These are phyloP conservation scores for Prosopocoilus inquinatus DNA, from an alignment of 2,888 invertebrate species.

Conservation along the genomic window DNA sequence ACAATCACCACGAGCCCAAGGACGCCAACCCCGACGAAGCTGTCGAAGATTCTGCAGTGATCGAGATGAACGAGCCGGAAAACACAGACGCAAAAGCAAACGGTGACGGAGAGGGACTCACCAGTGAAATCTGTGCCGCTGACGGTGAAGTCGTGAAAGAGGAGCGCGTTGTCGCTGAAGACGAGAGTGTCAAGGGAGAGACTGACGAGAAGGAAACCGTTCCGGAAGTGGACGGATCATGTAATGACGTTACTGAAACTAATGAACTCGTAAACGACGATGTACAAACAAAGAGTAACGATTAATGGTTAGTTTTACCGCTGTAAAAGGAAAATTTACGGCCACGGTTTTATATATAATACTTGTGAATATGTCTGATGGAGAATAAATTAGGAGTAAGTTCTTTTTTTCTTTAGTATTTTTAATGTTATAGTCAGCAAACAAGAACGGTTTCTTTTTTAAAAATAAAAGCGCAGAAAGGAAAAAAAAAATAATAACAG, in stretches of 20 bases:
- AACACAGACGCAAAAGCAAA: too few relatives aligned
- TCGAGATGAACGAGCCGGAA: not conserved
- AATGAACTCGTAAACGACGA: not conserved
- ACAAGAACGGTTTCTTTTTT: too few relatives aligned
- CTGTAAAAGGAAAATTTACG: not conserved
- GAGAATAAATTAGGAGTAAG: not conserved
- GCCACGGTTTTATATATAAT: constrained; percentile 1
- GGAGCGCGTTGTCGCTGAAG: too few relatives aligned
- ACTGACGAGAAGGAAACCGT: not conserved
- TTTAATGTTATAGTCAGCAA: too few relatives aligned
- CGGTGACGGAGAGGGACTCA: too few relatives aligned
- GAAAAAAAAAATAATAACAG: not conserved
- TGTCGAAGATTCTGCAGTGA: not conserved
- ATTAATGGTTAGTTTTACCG: not conserved
- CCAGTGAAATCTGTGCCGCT: too few relatives aligned
- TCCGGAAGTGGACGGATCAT: not conserved
- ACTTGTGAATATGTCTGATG: not conserved
- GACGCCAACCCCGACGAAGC: not conserved
- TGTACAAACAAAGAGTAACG: not conserved
- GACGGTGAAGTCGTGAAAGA: too few relatives aligned
- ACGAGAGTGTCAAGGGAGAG: too few relatives aligned
- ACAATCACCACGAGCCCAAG: not conserved
- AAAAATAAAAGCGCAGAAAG: not conserved
- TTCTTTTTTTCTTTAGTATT: not conserved
- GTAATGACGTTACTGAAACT: not conserved